Evolutionary conservation across 23 tunicate genomes (phyloP).

Genomic region (Ciona savignyi): DNA sequence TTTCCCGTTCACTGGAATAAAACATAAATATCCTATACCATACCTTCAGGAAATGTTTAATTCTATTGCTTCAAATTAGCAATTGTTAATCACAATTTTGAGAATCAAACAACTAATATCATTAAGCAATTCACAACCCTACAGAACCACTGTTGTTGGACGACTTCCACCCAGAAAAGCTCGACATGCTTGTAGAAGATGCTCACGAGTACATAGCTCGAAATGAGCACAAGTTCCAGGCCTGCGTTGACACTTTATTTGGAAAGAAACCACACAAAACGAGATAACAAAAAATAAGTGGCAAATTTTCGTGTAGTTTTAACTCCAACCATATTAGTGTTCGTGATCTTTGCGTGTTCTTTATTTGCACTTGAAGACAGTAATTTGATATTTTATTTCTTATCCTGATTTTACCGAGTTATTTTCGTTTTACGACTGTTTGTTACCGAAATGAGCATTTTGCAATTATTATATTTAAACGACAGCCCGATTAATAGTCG

Average conservation of each 20-base stretch:
- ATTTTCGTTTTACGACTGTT: too few relatives aligned
- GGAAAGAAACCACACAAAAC: slow-evolving; percentile 5
- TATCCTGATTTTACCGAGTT: too few relatives aligned
- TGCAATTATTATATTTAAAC: too few relatives aligned
- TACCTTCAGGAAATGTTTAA: too few relatives aligned
- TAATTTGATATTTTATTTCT: not conserved
- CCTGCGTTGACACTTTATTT: slow-evolving; percentile 35
- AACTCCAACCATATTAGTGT: not conserved
- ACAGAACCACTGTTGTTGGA: slow-evolving; percentile 73
- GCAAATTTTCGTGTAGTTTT: not conserved
- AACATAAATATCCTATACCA: too few relatives aligned
- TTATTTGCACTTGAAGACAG: not conserved
- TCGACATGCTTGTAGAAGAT: slow-evolving; percentile 71
- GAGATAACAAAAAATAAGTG: slow-evolving; percentile 29
- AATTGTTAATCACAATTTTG: too few relatives aligned
- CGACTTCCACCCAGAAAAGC: slow-evolving; percentile 52
- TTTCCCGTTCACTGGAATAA: too few relatives aligned
- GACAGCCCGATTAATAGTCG: too few relatives aligned
- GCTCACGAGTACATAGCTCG: slow-evolving; percentile 57
- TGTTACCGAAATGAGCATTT: too few relatives aligned
- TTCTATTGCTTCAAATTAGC: too few relatives aligned
- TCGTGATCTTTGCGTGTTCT: not conserved
- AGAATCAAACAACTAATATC: too few relatives aligned
- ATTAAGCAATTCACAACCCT: too few relatives aligned
- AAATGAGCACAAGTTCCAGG: slow-evolving; percentile 58